Evolutionary conservation across 2,888 invertebrate genomes (phyloP).

Genomic region (Epinotia nisella): DNA sequence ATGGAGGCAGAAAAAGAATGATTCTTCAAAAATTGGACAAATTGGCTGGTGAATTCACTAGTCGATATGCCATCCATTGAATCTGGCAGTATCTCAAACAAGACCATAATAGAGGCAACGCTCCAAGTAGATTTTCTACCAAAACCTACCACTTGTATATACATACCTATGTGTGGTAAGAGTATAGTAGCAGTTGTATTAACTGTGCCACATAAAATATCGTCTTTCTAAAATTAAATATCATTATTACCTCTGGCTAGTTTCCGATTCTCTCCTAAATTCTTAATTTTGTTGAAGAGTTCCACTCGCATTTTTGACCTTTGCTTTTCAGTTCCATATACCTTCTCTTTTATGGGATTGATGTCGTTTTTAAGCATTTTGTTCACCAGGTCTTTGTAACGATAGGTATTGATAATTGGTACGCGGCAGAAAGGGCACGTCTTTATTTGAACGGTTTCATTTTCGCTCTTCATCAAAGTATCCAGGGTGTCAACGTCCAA

Average conservation of each 20-base stretch:
- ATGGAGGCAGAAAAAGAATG: too few relatives aligned
- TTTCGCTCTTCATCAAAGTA: conserved; percentile 66
- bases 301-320: not conserved
- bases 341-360: conserved; percentile 69
- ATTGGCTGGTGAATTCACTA: too few relatives aligned
- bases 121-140: not conserved
- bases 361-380: conserved; percentile 67
- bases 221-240: not conserved
- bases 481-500: conserved; percentile 78
- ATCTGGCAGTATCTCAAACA: too few relatives aligned
- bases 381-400: conserved; percentile 84
- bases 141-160: not conserved
- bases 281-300: not conserved
- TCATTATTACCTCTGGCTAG: not conserved
- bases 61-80: too few relatives aligned
- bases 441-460: conserved; percentile 62
- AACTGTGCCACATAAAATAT: not conserved
- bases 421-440: conserved; percentile 86
- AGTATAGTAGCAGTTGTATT: not conserved
- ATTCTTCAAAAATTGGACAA: too few relatives aligned
- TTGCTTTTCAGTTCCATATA: conserved; percentile 62
- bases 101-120: too few relatives aligned
- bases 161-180: not conserved
- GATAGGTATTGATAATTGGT: conserved; percentile 82
- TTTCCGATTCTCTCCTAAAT: not conserved